phyloP scores from a whole-genome alignment of 2,113 vertebrate genomes.

The Gila orcuttii region DNA sequence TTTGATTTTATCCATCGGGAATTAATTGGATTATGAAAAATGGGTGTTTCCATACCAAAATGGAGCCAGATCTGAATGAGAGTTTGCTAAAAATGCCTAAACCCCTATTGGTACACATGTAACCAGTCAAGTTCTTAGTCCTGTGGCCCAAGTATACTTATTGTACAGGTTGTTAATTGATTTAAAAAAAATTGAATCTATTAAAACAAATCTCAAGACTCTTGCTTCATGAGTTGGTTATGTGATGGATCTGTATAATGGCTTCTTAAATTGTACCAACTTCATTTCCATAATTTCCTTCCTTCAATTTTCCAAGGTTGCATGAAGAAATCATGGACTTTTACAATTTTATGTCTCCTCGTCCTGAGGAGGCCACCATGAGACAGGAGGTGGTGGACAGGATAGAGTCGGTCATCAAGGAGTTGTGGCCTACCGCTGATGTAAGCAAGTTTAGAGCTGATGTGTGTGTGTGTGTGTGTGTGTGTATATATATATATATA shows the following conservation, averaged over 20 bases:
- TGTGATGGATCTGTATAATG: not conserved
- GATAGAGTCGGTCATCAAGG: constrained; percentile 94
- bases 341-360: constrained; percentile 97
- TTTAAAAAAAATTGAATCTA: not conserved
- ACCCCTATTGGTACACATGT: not conserved
- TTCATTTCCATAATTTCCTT: not conserved
- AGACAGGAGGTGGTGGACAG: constrained; percentile 94
- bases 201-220: not conserved
- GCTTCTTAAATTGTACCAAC: not conserved
- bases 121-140: not conserved
- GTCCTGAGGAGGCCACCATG: constrained; percentile 95
- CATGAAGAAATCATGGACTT: constrained; percentile 98
- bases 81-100: not conserved
- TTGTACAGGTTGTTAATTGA: not conserved
- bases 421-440: constrained; percentile 94
- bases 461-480: not conserved
- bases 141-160: not conserved
- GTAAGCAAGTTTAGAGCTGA: constrained; percentile 74
- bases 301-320: constrained; percentile 74
- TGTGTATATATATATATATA: too few species aligned
- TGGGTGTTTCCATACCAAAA: not conserved
- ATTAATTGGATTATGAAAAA: constrained; percentile 3
- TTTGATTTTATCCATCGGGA: not conserved
- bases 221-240: not conserved
- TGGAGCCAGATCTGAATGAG: not conserved